Evolutionary conservation across 2,888 invertebrate genomes (phyloP), one percentile per base, ranked within the genome.

Genomic region (Candidula unifasciata): DNA sequence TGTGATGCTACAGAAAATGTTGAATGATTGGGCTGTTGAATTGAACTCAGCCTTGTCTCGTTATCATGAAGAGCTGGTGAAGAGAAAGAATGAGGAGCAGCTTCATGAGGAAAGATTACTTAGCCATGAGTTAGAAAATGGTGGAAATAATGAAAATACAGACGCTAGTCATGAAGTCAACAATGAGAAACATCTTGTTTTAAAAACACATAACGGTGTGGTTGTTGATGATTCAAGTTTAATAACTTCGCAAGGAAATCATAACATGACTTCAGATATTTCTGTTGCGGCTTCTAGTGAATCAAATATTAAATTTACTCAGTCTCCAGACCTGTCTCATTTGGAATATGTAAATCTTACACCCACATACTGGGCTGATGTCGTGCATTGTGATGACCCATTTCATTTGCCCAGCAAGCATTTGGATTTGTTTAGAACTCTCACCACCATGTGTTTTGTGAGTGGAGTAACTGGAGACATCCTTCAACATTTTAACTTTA

Each of bases 381-480:
- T 90, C 54, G 87, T 87, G 85, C 88, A 91, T 80, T 80, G 89
- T 24, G 83, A 68, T 27, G 90, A 91, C 82, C 91, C 90, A 21
- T 88, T 91, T 66, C 66, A 83, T 21, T 81, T 91, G 64, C 82
- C 87, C 5, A 24, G 33, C 24, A 87, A 89, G 60, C 76, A 89
- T 44, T 84, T 87, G 33, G 80, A 84, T n/a, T 64, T 85, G 44
- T 86, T 91, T 8, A 87, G 88, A 69, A 86, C 88, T n/a, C 87
- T 91, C 13, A 87, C 89, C 24, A 87, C 88, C 24, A 86, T 89
- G 66, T 91, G 91, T 84, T 91, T 91, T 86, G 87, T 88, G 74
- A 84, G 87, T 74, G 87, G 88, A 84, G 89, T 88, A 64, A 87
- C 88, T 87, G 90, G 91, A 18, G 85, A 89, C 82, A 86, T 90